These are phyloP conservation scores for Danio albolineatus DNA, from an alignment of 2,797 vertebrate species.

Conservation along the genomic window DNA sequence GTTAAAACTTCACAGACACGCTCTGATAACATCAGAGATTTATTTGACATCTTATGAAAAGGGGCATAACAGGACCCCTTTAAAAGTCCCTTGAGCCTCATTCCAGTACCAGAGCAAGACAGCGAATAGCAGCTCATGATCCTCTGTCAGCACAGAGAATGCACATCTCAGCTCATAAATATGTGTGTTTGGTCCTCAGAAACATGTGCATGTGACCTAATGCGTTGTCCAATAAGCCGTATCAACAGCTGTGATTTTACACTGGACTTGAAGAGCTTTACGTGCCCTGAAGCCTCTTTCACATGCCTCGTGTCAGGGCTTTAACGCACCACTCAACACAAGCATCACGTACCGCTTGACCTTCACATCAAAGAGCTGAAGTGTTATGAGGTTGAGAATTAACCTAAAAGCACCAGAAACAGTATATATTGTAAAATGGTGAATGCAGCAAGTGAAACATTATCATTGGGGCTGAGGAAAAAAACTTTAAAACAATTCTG, in stretches of 20 bases:
- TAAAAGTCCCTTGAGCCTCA: slow-evolving; percentile 38
- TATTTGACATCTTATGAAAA: too few relatives aligned
- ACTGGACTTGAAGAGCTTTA: slow-evolving; percentile 4
- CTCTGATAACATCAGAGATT: too few relatives aligned
- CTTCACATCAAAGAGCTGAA: slow-evolving; percentile 3
- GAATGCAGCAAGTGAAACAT: background rate
- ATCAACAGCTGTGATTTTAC: slow-evolving; percentile 33
- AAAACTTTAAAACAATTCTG: background rate
- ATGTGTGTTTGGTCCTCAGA: slow-evolving; percentile 20
- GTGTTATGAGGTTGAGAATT: background rate
- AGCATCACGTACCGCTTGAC: slow-evolving; percentile 20
- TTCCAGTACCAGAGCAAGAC: slow-evolving; percentile 58
- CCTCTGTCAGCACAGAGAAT: slow-evolving; percentile 46
- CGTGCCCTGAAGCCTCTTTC: slow-evolving; percentile 2
- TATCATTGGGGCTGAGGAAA: background rate
- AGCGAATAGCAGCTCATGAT: slow-evolving; percentile 42
- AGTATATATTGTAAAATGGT: background rate
- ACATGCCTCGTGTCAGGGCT: slow-evolving; percentile 23
- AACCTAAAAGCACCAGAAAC: background rate
- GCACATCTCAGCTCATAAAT: slow-evolving; percentile 13
- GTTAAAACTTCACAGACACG: too few relatives aligned
- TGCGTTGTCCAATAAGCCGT: background rate
- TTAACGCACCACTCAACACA: slow-evolving; percentile 13
- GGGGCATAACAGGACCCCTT: background rate
- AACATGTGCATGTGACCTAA: background rate